Percentiles rank a stretch among this genome's conserved stretches.
Evolutionary conservation across 2,797 vertebrate genomes (phyloP).

Genomic region (Loris lydekkerianus): DNA sequence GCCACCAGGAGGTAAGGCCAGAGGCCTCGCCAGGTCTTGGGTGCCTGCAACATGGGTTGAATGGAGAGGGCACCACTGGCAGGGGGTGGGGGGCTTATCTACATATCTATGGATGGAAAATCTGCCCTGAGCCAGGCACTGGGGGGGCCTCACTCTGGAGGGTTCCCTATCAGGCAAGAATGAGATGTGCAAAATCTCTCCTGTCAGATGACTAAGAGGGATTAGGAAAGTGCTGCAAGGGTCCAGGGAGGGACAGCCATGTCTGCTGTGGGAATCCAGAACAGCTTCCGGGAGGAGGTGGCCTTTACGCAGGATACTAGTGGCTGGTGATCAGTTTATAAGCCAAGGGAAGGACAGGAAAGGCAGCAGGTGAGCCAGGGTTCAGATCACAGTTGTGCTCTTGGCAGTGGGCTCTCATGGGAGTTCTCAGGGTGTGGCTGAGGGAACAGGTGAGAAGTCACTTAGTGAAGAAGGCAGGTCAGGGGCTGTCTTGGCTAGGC

Average conservation of each 20-base stretch:
- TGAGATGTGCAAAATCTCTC: not conserved
- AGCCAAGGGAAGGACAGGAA: not conserved
- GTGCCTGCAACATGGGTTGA: rapidly evolving
- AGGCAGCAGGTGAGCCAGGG: not conserved
- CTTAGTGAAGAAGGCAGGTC: not conserved
- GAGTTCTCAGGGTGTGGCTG: not conserved
- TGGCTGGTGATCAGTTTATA: not conserved
- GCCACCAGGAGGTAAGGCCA: constrained; percentile 92
- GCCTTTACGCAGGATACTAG: not conserved
- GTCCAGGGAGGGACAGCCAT: not conserved
- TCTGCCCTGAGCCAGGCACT: not conserved
- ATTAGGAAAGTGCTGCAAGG: not conserved
- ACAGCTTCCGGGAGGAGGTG: not conserved
- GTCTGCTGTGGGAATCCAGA: not conserved
- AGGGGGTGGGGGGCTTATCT: not conserved
- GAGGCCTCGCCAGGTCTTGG: not conserved
- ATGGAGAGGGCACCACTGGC: not conserved
- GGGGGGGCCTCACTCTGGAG: not conserved
- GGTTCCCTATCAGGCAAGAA: not conserved
- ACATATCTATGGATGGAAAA: not conserved
- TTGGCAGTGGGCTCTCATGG: not conserved
- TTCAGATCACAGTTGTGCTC: not conserved
- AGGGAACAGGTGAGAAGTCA: not conserved
- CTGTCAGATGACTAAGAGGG: not conserved
- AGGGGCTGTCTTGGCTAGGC: not conserved